Percentiles rank a stretch among this genome's conserved stretches.
Conservation (phyloP, 1,140 invertebrate genomes). For the Lamellibrachia luymesi region DNA sequence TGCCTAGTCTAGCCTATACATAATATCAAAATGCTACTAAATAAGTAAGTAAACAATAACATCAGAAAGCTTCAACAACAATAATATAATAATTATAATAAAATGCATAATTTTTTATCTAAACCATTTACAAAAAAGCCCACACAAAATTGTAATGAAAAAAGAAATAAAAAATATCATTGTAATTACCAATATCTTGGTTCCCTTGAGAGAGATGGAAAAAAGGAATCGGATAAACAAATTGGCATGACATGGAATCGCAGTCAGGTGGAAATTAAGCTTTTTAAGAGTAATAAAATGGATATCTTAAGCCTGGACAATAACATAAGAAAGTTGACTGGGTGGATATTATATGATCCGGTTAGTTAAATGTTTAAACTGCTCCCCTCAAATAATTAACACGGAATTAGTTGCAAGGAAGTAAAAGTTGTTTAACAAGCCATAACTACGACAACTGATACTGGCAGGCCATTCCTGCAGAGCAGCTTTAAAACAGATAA, state of each 20-base stretch:
- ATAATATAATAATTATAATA: no score
- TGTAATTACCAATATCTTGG: background rate
- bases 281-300: background rate
- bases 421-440: background rate
- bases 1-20: no score
- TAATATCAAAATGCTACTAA: no score
- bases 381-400: background rate
- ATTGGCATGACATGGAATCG: background rate
- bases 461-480: background rate
- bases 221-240: background rate
- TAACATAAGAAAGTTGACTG: background rate
- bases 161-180: background rate
- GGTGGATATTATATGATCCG: background rate
- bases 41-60: no score
- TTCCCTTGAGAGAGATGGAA: background rate
- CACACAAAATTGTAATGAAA: background rate
- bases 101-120: no score
- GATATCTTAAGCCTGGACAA: background rate
- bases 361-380: background rate
- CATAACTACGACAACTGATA: background rate
- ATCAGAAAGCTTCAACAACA: no score
- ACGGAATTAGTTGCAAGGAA: background rate
- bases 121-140: no score
- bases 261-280: constrained; percentile 5
- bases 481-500: no score